Evolutionary conservation across 1,140 invertebrate species (phyloP), one percentile per base, ranked within the genome.

Genomic region (Phthorimaea operculella): DNA sequence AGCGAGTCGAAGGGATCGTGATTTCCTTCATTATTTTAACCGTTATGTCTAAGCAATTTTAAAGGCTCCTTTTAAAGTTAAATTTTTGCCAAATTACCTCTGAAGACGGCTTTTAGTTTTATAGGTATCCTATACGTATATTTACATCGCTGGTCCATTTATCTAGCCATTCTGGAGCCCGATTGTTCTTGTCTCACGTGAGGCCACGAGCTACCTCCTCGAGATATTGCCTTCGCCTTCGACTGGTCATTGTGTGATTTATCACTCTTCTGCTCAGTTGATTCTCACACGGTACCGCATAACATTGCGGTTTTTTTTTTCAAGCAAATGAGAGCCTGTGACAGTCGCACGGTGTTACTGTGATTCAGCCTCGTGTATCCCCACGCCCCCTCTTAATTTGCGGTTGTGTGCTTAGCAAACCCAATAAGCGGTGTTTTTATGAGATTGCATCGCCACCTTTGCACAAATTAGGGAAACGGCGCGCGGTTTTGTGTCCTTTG

Each of bases 21-120:
- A 57, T 60, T 70, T 54, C 62, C 59, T 71, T 66, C 55, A 64
- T 71, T 64, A 64, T 71, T 64, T 63, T 53, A 54, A 59, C n/a
- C n/a, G n/a, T 66, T 58, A 53, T 54, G 60, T 63, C 64, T 64
- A 62, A 62, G 62, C 61, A 60, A 66, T 64, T 70, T 72, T 74
- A 65, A 66, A 67, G 62, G 66, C 60, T 39, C 57, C 57, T 62
- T 64, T 65, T 68, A 63, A 64, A 68, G 63, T 28, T 28, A 28
- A 28, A 63, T 71, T 71, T 64, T 68, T 64, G 52, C 44, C 47
- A 60, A 64, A 63, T 58, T 52, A 48, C 52, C 45, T 56, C 63
- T 57, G 54, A 64, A 59, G 56, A 28, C 44, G 47, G 3, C 36
- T 39, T 39, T 12, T 39, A 17, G 44, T 16, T 47, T 11, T 47